Evolutionary conservation across 2,113 vertebrate genomes (phyloP), one percentile per base, ranked within the genome.

Genomic region (Planiliza haematocheilus): DNA sequence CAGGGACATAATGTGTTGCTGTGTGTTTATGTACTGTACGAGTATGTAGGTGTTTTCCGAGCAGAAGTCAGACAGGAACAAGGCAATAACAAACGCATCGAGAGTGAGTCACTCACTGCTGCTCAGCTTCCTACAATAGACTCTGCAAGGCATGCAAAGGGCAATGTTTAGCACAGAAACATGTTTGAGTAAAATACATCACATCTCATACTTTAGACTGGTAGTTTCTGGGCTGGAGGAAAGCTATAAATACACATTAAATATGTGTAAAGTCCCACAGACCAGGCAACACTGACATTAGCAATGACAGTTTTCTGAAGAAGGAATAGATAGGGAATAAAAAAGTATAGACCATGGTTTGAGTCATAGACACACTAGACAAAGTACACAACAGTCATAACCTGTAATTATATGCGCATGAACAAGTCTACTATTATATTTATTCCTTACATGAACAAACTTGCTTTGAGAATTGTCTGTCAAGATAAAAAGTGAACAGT

Each of bases 131-230:
- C 94, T 98, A 13, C 96, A 97, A 82, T 96, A 96, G 90, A 95
- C 96, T 36, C 92, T 98, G 64, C 96, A 97, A 83, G 95, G 96
- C 77, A 96, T 97, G 95, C 96, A 98, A 83, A 96, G 97, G 95
- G 96, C 97, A 88, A 50, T 39, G 10, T 50, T 17, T n/a, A 39
- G 61, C 48, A 64, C 36, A 51, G 16, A n/a, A 13, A 43, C 4
- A 14, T 43, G 41, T n/a, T n/a, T 51, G 18, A 51, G 39, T 64
- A 10, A 51, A 13, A 12, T 21, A 3, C 36, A 51, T 39, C 46
- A 51, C 24, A 30, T 30, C 24, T 30, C 24, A 30, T 3, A 30
- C 24, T 5, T 3, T 3, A 30, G 24, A 30, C 24, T 30, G 2
- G 24, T 30, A 30, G 24, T 45, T 13, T 45, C 43, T 45, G 43